These are phyloP conservation scores for Ophioninae sp. DNA, from an alignment of 2,888 invertebrate genomes.

Conservation along the genomic window DNA sequence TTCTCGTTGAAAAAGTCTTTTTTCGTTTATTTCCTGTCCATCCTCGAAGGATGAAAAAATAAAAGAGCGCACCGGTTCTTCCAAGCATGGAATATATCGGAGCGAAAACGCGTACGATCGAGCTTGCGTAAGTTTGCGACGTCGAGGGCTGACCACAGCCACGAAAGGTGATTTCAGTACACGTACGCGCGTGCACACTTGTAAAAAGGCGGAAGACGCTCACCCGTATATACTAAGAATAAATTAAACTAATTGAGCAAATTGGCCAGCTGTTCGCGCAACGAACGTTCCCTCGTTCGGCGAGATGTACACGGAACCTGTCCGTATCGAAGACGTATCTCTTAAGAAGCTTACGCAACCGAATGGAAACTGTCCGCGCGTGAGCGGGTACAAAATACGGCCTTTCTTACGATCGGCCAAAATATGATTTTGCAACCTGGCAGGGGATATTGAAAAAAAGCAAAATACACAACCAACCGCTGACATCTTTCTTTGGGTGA, in stretches of 20 bases:
- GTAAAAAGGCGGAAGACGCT: slow-evolving; percentile 60
- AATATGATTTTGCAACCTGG: background rate
- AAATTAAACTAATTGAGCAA: slow-evolving; percentile 78
- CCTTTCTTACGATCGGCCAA: slow-evolving; percentile 5
- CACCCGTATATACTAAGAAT: slow-evolving; percentile 74
- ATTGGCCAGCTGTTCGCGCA: slow-evolving; percentile 77
- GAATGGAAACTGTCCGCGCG: background rate
- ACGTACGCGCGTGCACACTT: slow-evolving; percentile 5
- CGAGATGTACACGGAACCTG: background rate
- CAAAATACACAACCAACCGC: too few species aligned
- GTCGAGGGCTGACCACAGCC: slow-evolving; percentile 22
- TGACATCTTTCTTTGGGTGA: too few species aligned
- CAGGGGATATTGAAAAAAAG: slow-evolving; percentile 1
- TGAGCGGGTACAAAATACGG: background rate
- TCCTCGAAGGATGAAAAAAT: too few species aligned
- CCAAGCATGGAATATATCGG: background rate
- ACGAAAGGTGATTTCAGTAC: slow-evolving; percentile 13
- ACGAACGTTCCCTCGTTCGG: slow-evolving; percentile 62
- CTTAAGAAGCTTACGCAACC: background rate
- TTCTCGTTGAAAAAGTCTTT: too few species aligned
- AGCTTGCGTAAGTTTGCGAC: slow-evolving; percentile 5
- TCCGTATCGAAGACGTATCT: slow-evolving; percentile 1
- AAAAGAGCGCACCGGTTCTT: too few species aligned
- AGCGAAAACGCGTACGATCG: background rate
- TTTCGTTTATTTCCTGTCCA: too few species aligned